A percentile compares a stretch with the other conserved stretches of the same genome.
phyloP scores from a whole-genome alignment of 2,113 vertebrate species.

The Tragelaphus imberbis region DNA sequence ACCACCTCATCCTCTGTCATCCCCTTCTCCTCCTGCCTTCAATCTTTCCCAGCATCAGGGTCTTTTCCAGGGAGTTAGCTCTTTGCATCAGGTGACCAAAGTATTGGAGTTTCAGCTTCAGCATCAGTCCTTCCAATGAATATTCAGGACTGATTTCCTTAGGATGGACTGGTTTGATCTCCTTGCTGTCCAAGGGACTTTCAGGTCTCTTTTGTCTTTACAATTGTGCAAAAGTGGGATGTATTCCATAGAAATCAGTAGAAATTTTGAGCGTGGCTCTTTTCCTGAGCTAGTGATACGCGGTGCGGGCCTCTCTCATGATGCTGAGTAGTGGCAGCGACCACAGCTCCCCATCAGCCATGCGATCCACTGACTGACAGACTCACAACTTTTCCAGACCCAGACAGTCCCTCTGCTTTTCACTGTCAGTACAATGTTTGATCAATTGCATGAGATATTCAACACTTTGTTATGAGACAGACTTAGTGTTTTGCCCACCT shows the following conservation, averaged over 20 bases:
- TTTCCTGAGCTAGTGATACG: neutral
- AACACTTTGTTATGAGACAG: neutral
- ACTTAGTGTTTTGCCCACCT: neutral
- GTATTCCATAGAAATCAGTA: neutral
- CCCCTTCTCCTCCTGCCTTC: neutral
- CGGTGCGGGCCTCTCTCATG: rapidly evolving
- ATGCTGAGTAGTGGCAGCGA: neutral
- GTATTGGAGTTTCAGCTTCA: neutral
- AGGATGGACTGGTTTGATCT: neutral
- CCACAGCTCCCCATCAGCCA: neutral
- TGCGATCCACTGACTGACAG: no score
- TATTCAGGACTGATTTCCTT: neutral
- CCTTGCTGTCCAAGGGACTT: neutral
- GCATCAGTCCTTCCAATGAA: neutral
- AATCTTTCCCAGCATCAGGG: neutral
- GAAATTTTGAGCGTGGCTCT: neutral
- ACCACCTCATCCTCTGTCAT: neutral
- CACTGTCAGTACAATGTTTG: neutral
- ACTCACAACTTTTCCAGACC: neutral
- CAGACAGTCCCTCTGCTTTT: neutral
- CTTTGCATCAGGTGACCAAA: neutral
- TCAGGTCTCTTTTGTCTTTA: neutral
- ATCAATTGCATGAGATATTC: neutral
- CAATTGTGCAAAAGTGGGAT: neutral
- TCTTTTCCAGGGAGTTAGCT: neutral